These are phyloP conservation scores for Drosophila mojavensis DNA, from an alignment of 1,140 invertebrate species.

Conservation along the genomic window DNA sequence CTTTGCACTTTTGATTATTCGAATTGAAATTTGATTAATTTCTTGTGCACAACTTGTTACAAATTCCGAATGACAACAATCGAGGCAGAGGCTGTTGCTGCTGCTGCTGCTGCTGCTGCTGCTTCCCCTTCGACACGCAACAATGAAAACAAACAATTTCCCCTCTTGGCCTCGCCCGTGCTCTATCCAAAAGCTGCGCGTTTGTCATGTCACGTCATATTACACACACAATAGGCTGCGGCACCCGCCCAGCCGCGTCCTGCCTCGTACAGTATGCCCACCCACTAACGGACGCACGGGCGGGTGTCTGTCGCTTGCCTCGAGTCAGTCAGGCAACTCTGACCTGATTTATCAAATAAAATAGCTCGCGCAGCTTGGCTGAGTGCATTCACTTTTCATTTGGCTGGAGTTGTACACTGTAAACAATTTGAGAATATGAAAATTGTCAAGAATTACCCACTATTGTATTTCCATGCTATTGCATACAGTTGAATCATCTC, in stretches of 20 bases:
- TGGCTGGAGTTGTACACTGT: constrained; percentile 45
- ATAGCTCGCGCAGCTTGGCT: constrained; percentile 61
- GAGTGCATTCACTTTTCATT: constrained; percentile 78
- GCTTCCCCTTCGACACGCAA: constrained; percentile 60
- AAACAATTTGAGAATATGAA: constrained; percentile 15
- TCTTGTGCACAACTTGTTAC: constrained; percentile 45
- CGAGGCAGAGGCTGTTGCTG: constrained; percentile 24
- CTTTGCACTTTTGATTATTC: constrained; percentile 52
- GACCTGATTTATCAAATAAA: constrained; percentile 80
- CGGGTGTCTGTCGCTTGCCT: constrained; percentile 23
- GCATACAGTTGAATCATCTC: neutral
- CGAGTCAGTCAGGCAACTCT: constrained; percentile 66
- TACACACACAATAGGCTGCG: constrained; percentile 68
- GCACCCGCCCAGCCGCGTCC: neutral
- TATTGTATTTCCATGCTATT: neutral
- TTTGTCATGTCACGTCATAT: constrained; percentile 74
- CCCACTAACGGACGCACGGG: neutral
- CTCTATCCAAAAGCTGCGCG: constrained; percentile 34
- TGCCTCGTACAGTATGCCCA: neutral
- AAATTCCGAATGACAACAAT: constrained; percentile 51
- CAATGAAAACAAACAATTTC: constrained; percentile 25
- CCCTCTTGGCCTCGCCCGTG: constrained; percentile 10
- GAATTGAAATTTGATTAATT: constrained; percentile 69
- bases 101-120: constrained; percentile 4
- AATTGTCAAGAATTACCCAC: neutral